phyloP scores from a whole-genome alignment of 2,888 invertebrate species.

The Polydrusus pterygomalis region DNA sequence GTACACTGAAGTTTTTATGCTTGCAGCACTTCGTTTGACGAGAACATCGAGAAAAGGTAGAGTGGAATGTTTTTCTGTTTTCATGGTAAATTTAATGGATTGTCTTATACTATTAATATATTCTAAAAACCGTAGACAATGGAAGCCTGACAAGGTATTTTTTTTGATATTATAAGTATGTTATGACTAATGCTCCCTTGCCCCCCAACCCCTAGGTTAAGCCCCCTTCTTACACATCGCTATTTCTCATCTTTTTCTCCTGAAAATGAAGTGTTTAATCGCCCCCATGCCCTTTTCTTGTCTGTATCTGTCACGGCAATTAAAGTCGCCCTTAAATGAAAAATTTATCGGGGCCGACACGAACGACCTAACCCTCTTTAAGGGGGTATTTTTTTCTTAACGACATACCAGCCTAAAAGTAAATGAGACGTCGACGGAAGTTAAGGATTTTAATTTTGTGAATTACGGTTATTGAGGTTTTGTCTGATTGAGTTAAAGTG shows the following conservation, averaged over 20 bases:
- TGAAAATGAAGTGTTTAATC: constrained; percentile 34
- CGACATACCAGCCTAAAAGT: constrained; percentile 16
- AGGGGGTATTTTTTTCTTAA: constrained; percentile 31
- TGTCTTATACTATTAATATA: too few relatives aligned
- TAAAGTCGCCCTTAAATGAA: constrained; percentile 28
- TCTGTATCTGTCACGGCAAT: constrained; percentile 38
- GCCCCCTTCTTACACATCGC: background rate
- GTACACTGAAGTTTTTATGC: too few relatives aligned
- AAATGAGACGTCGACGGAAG: constrained; percentile 3
- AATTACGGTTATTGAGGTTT: constrained; percentile 1
- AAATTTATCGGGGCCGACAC: constrained; percentile 31
- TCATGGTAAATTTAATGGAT: too few relatives aligned
- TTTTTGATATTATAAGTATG: too few relatives aligned
- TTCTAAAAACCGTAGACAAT: too few relatives aligned
- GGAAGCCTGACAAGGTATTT: too few relatives aligned
- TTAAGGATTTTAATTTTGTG: constrained; percentile 12
- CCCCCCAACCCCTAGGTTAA: background rate
- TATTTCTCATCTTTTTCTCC: constrained; percentile 28
- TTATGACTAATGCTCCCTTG: background rate
- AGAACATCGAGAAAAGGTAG: too few relatives aligned
- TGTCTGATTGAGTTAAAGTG: constrained; percentile 6
- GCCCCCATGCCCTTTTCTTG: constrained; percentile 21
- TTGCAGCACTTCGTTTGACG: too few relatives aligned
- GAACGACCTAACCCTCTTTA: constrained; percentile 28
- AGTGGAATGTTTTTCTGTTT: too few relatives aligned